Evolutionary conservation across 2,797 vertebrate genomes (phyloP).

Genomic region (Ctenochaetus hawaiiensis): DNA sequence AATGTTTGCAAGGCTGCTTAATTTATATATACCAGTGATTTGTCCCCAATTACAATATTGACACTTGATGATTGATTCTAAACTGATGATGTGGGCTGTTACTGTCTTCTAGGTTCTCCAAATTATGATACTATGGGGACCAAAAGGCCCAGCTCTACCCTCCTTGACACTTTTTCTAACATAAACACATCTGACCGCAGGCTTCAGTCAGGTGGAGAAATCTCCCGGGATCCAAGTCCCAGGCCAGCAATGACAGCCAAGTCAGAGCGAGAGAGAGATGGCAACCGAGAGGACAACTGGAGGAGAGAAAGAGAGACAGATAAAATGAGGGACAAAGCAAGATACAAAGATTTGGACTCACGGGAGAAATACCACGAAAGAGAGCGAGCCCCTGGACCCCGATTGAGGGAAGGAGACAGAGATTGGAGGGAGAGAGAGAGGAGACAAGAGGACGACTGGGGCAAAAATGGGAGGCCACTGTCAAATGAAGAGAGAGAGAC

Average conservation of each 20-base stretch:
- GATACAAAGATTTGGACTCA: constrained; percentile 62
- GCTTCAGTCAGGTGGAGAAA: constrained; percentile 73
- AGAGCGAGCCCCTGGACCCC: constrained; percentile 45
- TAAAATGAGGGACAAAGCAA: constrained; percentile 62
- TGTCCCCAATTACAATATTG: constrained; percentile 2
- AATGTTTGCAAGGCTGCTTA: neutral
- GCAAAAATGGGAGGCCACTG: constrained; percentile 56
- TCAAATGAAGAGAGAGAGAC: constrained; percentile 46
- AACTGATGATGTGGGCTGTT: constrained; percentile 32
- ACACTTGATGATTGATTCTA: constrained; percentile 9
- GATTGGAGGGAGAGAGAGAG: constrained; percentile 68
- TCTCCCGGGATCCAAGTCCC: constrained; percentile 75
- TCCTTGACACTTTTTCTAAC: constrained; percentile 72
- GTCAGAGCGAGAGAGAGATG: constrained; percentile 66
- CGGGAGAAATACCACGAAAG: constrained; percentile 55
- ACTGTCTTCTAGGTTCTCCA: constrained; percentile 74
- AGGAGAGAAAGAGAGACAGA: constrained; percentile 67
- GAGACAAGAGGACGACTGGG: constrained; percentile 57
- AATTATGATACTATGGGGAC: constrained; percentile 82
- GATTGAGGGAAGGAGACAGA: constrained; percentile 64
- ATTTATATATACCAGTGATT: constrained; percentile 1
- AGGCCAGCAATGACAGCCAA: constrained; percentile 61
- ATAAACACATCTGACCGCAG: constrained; percentile 72
- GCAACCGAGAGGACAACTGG: constrained; percentile 58
- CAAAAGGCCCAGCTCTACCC: constrained; percentile 74